Evolutionary conservation across 2,113 vertebrate genomes (phyloP).

Genomic region (Indri indri): DNA sequence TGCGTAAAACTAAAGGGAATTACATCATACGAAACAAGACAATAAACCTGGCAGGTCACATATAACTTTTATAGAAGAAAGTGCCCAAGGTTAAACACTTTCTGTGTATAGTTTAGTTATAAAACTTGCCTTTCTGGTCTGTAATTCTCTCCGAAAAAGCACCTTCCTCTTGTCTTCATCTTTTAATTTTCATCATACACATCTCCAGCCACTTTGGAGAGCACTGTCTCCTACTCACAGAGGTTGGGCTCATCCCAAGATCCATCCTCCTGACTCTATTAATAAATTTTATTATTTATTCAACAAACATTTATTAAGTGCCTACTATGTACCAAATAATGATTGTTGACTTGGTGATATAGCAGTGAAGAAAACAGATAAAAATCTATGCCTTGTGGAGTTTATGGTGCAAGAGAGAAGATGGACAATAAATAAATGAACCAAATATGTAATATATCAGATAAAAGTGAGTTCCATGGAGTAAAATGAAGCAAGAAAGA

Average conservation of each 20-base stretch:
- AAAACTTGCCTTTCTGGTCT: background rate
- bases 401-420: background rate
- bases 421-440: background rate
- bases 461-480: background rate
- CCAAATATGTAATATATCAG: background rate
- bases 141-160: background rate
- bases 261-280: background rate
- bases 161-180: background rate
- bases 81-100: background rate
- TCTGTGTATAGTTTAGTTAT: background rate
- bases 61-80: slow-evolving; percentile 2
- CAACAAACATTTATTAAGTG: background rate
- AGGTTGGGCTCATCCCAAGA: background rate
- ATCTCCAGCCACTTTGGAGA: background rate
- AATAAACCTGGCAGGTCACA: background rate
- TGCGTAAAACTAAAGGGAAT: background rate
- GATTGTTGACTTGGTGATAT: background rate
- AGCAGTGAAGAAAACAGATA: background rate
- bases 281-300: background rate
- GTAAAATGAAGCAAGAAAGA: background rate
- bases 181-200: background rate
- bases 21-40: slow-evolving; percentile 41
- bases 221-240: background rate
- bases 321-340: background rate
- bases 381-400: background rate